A percentile compares a stretch with the other conserved stretches of the same genome.
Conservation (phyloP, 2,113 vertebrate species). For the Prionailurus viverrinus region DNA sequence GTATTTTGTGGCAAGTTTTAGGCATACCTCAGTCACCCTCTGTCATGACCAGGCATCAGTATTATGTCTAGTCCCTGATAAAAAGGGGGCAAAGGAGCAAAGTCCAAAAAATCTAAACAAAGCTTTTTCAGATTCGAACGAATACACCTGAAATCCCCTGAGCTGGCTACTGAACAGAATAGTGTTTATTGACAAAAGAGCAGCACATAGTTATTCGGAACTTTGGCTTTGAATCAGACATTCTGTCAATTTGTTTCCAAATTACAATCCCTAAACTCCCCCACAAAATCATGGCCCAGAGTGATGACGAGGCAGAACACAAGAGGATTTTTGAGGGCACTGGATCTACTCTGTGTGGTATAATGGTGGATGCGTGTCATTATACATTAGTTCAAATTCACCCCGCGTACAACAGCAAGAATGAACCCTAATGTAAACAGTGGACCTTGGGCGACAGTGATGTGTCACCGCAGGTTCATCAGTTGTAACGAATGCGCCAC, state of each 20-base stretch:
- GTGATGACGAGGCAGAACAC: background rate
- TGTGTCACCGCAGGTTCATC: background rate
- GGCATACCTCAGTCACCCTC: background rate
- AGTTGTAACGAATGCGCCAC: background rate
- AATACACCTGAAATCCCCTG: background rate
- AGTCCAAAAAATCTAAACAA: background rate
- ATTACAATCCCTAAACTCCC: conserved; percentile 18
- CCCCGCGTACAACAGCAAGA: background rate
- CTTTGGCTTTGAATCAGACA: conserved; percentile 31
- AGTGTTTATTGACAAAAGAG: conserved; percentile 14
- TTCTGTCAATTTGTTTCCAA: background rate
- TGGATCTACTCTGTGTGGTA: background rate
- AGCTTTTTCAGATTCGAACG: conserved; percentile 45
- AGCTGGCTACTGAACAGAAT: background rate
- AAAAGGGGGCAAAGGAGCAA: background rate
- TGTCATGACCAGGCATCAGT: background rate
- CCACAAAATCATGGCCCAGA: background rate
- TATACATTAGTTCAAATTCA: background rate
- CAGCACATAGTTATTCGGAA: background rate
- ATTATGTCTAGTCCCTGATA: background rate
- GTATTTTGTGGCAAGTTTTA: conserved; percentile 22
- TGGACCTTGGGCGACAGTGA: background rate
- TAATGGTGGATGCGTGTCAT: background rate
- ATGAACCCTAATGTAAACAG: background rate
- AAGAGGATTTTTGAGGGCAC: background rate